Evolutionary conservation across 2,888 invertebrate species (phyloP).

Genomic region (Coenonympha glycerion): DNA sequence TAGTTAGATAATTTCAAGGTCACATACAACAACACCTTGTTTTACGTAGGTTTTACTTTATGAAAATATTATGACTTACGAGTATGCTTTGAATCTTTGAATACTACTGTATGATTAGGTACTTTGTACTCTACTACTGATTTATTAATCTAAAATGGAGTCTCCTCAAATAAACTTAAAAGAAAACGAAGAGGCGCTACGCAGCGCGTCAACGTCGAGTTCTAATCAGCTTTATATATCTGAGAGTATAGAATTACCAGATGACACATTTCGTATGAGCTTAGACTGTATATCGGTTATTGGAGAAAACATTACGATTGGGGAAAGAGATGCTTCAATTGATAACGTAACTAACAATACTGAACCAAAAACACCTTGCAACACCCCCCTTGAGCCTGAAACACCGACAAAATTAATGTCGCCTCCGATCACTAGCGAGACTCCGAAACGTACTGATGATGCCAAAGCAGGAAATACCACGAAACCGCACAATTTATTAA

Average conservation of each 20-base stretch:
- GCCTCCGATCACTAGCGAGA: constrained; percentile 41
- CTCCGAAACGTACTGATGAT: constrained; percentile 37
- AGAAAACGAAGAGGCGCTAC: constrained; percentile 36
- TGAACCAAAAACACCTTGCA: constrained; percentile 26
- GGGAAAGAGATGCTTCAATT: constrained; percentile 42
- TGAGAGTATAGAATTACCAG: constrained; percentile 54
- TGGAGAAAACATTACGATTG: constrained; percentile 65
- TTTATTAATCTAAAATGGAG: constrained; percentile 43
- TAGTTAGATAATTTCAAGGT: constrained; percentile 68
- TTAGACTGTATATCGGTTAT: constrained; percentile 56
- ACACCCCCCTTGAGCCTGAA: constrained; percentile 33
- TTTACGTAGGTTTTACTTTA: constrained; percentile 34
- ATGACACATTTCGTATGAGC: constrained; percentile 63
- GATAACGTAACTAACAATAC: constrained; percentile 34
- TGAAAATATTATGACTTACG: neutral
- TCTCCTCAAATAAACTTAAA: constrained; percentile 35
- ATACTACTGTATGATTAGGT: constrained; percentile 1
- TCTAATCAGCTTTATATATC: constrained; percentile 53
- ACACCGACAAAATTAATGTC: neutral
- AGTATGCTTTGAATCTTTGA: too few species aligned
- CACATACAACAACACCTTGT: constrained; percentile 29
- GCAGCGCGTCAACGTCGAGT: constrained; percentile 40
- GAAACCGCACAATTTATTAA: constrained; percentile 43
- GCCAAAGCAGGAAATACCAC: constrained; percentile 21
- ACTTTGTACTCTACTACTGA: neutral